These are phyloP conservation scores for Scolopax mira DNA, from an alignment of 2,113 vertebrate species.

Conservation along the genomic window DNA sequence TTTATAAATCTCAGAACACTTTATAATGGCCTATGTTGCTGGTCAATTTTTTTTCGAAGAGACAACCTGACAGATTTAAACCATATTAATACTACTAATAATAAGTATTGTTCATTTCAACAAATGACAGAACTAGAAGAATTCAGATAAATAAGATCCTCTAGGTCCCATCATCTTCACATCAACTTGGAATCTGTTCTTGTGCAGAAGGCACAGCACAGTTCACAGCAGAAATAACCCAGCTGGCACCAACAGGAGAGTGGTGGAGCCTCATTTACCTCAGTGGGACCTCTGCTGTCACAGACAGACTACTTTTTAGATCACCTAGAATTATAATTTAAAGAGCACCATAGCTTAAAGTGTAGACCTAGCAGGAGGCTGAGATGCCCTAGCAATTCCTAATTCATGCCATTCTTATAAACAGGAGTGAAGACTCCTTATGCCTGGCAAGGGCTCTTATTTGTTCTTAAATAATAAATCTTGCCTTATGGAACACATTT, in stretches of 20 bases:
- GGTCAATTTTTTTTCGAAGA: not conserved
- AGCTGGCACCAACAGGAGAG: not conserved
- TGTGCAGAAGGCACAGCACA: not conserved
- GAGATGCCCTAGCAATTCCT: not conserved
- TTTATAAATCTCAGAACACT: not conserved
- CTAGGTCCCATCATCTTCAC: not conserved
- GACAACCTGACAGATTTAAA: not conserved
- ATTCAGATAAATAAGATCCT: not conserved
- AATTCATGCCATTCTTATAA: not conserved
- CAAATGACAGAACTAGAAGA: not conserved
- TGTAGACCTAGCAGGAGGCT: not conserved
- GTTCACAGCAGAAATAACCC: not conserved
- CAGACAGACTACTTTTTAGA: not conserved
- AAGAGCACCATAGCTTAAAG: not conserved
- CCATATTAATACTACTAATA: not conserved
- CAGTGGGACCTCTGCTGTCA: not conserved
- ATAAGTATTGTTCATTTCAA: not conserved
- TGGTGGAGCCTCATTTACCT: not conserved
- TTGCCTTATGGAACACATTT: not conserved
- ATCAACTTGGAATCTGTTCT: not conserved
- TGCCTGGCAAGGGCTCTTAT: not conserved
- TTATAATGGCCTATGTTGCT: not conserved
- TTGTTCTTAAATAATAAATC: not conserved
- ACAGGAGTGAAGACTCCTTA: not conserved
- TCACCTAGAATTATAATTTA: not conserved